Percentiles rank a stretch among this genome's conserved stretches.
Conservation (phyloP, 1,140 invertebrate genomes). For the Zeugodacus cucurbitae region DNA sequence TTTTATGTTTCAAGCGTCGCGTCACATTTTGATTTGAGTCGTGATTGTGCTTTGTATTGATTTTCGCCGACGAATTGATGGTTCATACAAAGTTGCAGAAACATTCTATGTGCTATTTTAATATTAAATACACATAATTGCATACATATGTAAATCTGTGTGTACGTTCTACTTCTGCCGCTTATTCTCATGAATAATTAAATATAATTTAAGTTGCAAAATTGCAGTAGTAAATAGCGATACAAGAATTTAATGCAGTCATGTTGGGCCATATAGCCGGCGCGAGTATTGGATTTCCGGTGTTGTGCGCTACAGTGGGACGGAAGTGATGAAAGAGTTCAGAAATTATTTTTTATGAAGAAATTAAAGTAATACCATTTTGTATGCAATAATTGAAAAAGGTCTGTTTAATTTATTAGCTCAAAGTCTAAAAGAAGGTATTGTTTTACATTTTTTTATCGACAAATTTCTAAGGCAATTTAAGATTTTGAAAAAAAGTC, state of each 20-base stretch:
- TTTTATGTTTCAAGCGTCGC: neutral
- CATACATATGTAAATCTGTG: neutral
- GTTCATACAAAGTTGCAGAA: neutral
- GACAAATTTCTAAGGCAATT: too few relatives aligned
- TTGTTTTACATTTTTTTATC: too few relatives aligned
- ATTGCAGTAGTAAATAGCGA: neutral
- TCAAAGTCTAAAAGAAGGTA: too few relatives aligned
- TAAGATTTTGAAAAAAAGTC: too few relatives aligned
- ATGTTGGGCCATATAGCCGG: neutral
- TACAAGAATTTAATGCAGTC: neutral
- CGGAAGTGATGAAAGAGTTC: neutral
- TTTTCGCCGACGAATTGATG: constrained; percentile 18
- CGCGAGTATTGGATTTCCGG: neutral
- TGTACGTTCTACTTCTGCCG: neutral
- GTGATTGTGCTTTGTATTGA: constrained; percentile 18
- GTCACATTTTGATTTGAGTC: neutral
- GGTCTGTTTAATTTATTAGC: too few relatives aligned
- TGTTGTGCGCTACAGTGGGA: neutral
- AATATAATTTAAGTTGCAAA: neutral
- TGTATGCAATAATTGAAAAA: too few relatives aligned
- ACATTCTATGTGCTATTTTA: neutral
- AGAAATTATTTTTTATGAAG: too few relatives aligned
- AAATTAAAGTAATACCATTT: too few relatives aligned
- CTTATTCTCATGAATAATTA: neutral
- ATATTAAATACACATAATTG: neutral